Evolutionary conservation across 2,888 invertebrate species (phyloP).

Genomic region (Elmis aenea): DNA sequence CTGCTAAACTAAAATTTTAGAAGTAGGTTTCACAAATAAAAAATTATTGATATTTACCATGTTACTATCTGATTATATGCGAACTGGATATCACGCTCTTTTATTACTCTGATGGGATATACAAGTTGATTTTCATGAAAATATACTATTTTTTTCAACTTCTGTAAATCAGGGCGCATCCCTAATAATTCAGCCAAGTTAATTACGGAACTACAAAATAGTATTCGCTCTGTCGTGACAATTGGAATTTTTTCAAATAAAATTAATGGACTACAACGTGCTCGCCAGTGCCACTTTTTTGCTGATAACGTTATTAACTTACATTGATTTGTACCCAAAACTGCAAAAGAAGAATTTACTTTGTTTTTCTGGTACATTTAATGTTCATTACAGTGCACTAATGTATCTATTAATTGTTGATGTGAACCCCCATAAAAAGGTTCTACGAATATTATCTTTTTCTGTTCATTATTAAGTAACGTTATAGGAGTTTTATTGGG

Average conservation of each 20-base stretch:
- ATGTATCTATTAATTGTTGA: conserved; percentile 58
- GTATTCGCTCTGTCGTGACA: conserved; percentile 49
- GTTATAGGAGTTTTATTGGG: too few relatives aligned
- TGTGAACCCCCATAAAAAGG: conserved; percentile 72
- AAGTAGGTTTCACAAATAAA: conserved; percentile 24
- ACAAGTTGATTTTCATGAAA: conserved; percentile 75
- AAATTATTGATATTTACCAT: conserved; percentile 48
- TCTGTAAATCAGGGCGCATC: conserved; percentile 57
- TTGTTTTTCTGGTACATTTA: too few relatives aligned
- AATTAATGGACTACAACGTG: conserved; percentile 61
- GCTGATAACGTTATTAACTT: conserved; percentile 59
- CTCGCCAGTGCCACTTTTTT: conserved; percentile 77
- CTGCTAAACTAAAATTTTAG: conserved; percentile 53
- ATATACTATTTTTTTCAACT: conserved; percentile 61
- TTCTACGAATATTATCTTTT: conserved; percentile 54
- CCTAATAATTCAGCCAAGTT: conserved; percentile 67
- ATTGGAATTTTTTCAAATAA: conserved; percentile 57
- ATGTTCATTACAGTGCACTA: conserved; percentile 33
- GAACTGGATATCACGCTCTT: conserved; percentile 69
- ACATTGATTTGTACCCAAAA: too few relatives aligned
- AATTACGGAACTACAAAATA: conserved; percentile 66
- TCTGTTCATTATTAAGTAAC: conserved; percentile 1
- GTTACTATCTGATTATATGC: conserved; percentile 70
- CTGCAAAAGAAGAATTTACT: too few relatives aligned
- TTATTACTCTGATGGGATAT: conserved; percentile 61